phyloP scores from a whole-genome alignment of 1,140 invertebrate genomes.

The Drosophila orena region DNA sequence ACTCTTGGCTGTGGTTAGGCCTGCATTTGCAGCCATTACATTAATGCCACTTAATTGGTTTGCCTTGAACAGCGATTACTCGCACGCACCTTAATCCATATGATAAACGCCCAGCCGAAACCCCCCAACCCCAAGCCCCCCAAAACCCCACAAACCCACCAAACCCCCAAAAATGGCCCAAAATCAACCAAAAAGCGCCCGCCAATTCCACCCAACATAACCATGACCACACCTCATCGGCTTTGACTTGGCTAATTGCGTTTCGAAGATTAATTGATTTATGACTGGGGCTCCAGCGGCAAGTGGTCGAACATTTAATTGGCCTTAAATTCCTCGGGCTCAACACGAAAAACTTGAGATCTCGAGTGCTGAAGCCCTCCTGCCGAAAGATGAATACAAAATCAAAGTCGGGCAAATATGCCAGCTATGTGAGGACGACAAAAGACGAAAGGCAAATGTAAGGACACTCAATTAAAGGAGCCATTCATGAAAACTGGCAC shows the following conservation, averaged over 20 bases:
- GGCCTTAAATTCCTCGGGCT: slow-evolving; percentile 33
- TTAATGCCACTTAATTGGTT: slow-evolving; percentile 64
- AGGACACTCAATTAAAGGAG: slow-evolving; percentile 71
- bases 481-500: slow-evolving; percentile 64
- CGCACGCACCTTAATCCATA: slow-evolving; percentile 50
- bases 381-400: slow-evolving; percentile 51
- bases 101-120: neutral
- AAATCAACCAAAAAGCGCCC: slow-evolving; percentile 6
- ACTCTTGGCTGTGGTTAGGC: slow-evolving; percentile 19
- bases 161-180: no score
- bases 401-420: slow-evolving; percentile 69
- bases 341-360: slow-evolving; percentile 4
- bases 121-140: neutral
- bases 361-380: neutral
- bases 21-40: slow-evolving; percentile 19
- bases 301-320: slow-evolving; percentile 38
- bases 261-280: slow-evolving; percentile 78
- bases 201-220: slow-evolving; percentile 8
- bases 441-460: slow-evolving; percentile 26
- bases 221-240: slow-evolving; percentile 23
- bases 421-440: slow-evolving; percentile 27
- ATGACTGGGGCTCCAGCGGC: slow-evolving; percentile 44
- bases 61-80: slow-evolving; percentile 57
- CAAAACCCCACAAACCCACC: neutral
- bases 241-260: slow-evolving; percentile 60